Conservation (phyloP, 2,113 vertebrate genomes). For the Tringa solitaria region DNA sequence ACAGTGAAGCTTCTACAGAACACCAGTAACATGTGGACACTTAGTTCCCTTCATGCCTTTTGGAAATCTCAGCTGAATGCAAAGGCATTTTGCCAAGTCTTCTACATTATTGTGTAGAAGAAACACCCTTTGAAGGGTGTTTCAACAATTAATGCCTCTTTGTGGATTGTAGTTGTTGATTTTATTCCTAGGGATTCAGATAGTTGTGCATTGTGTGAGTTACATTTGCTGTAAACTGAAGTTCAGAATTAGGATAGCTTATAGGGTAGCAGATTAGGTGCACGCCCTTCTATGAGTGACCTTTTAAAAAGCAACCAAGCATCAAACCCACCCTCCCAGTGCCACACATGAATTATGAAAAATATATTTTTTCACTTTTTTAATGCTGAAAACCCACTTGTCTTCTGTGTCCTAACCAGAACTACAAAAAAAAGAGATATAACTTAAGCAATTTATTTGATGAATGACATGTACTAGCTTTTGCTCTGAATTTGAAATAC, state of each 20-base stretch:
- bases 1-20: not conserved
- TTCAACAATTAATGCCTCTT: not conserved
- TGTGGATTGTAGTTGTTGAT: not conserved
- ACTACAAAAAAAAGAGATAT: conserved; percentile 7
- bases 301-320: conserved; percentile 32
- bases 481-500: conserved; percentile 15
- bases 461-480: not conserved
- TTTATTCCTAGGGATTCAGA: not conserved
- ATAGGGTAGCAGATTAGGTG: not conserved
- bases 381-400: conserved; percentile 4
- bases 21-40: not conserved
- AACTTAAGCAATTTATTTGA: conserved; percentile 43
- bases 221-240: not conserved
- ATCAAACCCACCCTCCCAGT: not conserved
- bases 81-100: not conserved
- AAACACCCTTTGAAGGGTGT: not conserved
- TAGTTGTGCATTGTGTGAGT: not conserved
- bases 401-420: conserved; percentile 26
- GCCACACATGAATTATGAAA: not conserved
- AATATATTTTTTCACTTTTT: not conserved
- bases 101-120: fast-evolving
- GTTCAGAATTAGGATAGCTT: not conserved
- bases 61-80: not conserved
- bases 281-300: not conserved
- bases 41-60: not conserved